phyloP scores from a whole-genome alignment of 1,140 invertebrate species.

The Calosoma granatense region DNA sequence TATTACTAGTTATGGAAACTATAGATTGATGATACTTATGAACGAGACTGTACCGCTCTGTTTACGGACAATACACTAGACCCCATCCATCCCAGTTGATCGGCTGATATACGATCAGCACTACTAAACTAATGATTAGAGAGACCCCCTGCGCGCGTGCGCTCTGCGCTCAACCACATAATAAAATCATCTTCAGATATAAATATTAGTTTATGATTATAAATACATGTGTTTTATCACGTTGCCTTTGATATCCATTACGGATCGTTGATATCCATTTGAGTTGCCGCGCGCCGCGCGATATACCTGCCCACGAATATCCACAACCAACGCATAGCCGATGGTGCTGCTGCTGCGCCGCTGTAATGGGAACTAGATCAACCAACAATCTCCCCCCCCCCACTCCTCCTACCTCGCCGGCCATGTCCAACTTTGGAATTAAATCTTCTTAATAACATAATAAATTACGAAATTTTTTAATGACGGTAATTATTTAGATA shows the following conservation, averaged over 20 bases:
- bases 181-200: slow-evolving; percentile 30
- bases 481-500: slow-evolving; percentile 2
- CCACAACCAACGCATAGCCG: too few species aligned
- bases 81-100: slow-evolving; percentile 15
- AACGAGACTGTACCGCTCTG: too few species aligned
- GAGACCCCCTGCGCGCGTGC: slow-evolving; percentile 24
- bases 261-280: background rate
- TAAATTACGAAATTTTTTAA: slow-evolving; percentile 5
- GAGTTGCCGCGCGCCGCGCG: background rate
- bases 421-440: too few species aligned
- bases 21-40: too few species aligned
- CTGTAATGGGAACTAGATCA: too few species aligned
- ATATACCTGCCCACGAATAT: too few species aligned
- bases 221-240: slow-evolving; percentile 29
- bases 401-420: too few species aligned
- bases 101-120: slow-evolving; percentile 23
- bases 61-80: slow-evolving; percentile 1
- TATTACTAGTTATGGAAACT: too few species aligned
- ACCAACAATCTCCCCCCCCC: too few species aligned
- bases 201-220: slow-evolving; percentile 28
- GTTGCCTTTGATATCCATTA: slow-evolving; percentile 12
- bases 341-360: too few species aligned
- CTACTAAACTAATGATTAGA: slow-evolving; percentile 25
- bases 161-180: slow-evolving; percentile 21
- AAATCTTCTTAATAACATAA: slow-evolving; percentile 8